Evolutionary conservation across 1,140 invertebrate genomes (phyloP).

Genomic region (Sminthurinus signatus): DNA sequence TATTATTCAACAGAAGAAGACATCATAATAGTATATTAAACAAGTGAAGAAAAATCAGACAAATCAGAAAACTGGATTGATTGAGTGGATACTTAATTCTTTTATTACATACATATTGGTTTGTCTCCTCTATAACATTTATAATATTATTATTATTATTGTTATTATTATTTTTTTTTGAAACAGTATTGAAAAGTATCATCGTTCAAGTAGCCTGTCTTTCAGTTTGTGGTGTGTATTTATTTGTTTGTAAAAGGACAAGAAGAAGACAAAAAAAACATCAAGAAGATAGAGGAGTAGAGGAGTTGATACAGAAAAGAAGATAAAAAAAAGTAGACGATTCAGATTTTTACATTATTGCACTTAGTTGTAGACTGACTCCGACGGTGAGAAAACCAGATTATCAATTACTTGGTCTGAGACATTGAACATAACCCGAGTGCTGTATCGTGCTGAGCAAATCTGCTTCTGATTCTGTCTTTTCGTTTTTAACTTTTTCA

Average conservation of each 20-base stretch:
- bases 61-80: constrained; percentile 10
- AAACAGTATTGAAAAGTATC: no score
- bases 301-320: no score
- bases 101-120: no score
- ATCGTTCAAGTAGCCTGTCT: no score
- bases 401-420: constrained; percentile 4
- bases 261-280: background rate
- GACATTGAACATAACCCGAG: constrained; percentile 8
- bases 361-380: background rate
- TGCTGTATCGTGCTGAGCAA: constrained; percentile 13
- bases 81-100: constrained; percentile 7
- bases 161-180: no score
- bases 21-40: background rate
- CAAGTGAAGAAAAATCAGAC: background rate
- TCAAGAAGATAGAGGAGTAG: no score
- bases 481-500: no score
- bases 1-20: no score
- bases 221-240: background rate
- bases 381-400: constrained; percentile 13
- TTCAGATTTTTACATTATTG: no score
- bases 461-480: constrained; percentile 15
- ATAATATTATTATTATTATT: no score
- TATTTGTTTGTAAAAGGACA: background rate
- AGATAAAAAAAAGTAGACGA: no score
- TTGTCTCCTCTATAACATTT: no score